Evolutionary conservation across 2,888 invertebrate species (phyloP).

Genomic region (Nymphalis c-album): DNA sequence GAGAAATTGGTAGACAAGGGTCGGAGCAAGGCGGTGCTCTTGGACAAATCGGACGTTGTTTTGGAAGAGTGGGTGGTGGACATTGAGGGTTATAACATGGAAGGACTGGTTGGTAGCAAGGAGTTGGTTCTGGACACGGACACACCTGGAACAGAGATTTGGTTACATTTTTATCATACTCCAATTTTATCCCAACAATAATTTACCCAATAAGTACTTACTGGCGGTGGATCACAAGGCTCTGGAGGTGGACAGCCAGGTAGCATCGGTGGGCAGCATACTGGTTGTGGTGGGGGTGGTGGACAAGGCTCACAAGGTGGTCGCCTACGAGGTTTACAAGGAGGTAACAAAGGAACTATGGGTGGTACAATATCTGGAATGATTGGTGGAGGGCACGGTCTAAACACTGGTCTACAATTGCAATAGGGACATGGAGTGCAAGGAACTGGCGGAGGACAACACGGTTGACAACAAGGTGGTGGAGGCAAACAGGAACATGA

Average conservation of each 20-base stretch:
- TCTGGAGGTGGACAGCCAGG: constrained; percentile 74
- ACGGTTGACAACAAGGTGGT: constrained; percentile 63
- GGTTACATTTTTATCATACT: neutral
- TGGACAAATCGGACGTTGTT: constrained; percentile 74
- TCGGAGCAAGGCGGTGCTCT: constrained; percentile 68
- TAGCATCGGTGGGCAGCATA: constrained; percentile 68
- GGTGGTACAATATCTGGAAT: constrained; percentile 69
- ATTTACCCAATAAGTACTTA: constrained; percentile 41
- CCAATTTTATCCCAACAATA: neutral
- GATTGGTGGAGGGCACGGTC: constrained; percentile 68
- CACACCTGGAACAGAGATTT: constrained; percentile 53
- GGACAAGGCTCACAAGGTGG: constrained; percentile 60
- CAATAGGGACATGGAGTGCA: constrained; percentile 74
- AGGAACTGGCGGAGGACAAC: constrained; percentile 65
- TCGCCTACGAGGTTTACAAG: constrained; percentile 63
- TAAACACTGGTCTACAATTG: constrained; percentile 58
- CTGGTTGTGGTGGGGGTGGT: constrained; percentile 57
- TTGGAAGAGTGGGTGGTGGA: constrained; percentile 77
- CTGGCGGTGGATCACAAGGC: constrained; percentile 71
- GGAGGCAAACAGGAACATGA: constrained; percentile 62
- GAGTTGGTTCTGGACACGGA: constrained; percentile 68
- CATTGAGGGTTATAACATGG: constrained; percentile 77
- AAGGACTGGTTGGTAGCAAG: constrained; percentile 69
- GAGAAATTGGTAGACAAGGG: constrained; percentile 74
- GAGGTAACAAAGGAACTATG: constrained; percentile 67